Evolutionary conservation across 2,113 vertebrate species (phyloP), one percentile per base, ranked within the genome.

Genomic region (Epinephelus lanceolatus): DNA sequence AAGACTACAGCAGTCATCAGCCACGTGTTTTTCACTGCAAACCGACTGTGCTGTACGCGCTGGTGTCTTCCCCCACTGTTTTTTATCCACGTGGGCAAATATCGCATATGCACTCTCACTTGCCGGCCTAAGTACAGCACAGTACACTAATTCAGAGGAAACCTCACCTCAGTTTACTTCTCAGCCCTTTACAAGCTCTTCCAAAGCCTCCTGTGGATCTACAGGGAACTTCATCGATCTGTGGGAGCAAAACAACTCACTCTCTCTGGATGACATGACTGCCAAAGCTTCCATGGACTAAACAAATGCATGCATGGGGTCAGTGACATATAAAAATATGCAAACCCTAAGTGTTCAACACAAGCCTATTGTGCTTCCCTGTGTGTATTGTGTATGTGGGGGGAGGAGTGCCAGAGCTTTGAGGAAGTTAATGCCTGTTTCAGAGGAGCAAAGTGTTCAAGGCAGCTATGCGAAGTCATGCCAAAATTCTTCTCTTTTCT

Each of bases 381-480:
- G 14, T 84, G 25, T 57, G 83, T 76, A 19, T 62, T 57, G 42
- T 11, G 45, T 51, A 5, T 74, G 40, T 66, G 8, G 4, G 27
- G 14, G 30, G 47, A 63, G 40, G 47, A 27, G 47, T 37, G 53
- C 25, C 62, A 73, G 81, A 78, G 25, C 57, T 81, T 23, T 51
- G 7, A 57, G 27, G 63, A 63, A 14, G 30, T 59, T 71, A 25
- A 69, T 37, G 3, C 27, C 55, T 10, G 47, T 61, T 78, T 70
- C n/a, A 56, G 21, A 81, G 25, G 61, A 69, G 51, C 27, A 75
- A 45, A 52, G 40, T 63, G 57, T 79, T 78, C 13, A 74, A 57
- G 86, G 92, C 90, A 91, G 92, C 92, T 91, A 85, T 71, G 45
- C 81, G 8, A 88, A 86, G 75, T 84, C 18, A 89, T 86, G 92